Conservation (phyloP, 2,113 vertebrate species). For the Tenebrosternarchus preto region DNA sequence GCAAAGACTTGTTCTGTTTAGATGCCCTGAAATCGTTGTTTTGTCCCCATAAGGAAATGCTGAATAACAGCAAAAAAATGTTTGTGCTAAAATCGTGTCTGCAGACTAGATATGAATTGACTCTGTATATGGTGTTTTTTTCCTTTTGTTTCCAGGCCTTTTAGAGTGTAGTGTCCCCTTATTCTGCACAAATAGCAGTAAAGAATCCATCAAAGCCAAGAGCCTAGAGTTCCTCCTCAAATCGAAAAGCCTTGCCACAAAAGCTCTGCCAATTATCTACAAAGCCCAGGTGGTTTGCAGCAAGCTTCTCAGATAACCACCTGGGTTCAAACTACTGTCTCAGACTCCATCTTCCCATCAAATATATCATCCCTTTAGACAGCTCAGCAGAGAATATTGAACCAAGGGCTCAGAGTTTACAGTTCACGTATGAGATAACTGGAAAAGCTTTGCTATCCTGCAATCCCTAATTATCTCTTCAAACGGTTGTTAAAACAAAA, state of each 20-base stretch:
- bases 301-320: constrained; percentile 11
- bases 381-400: constrained; percentile 35
- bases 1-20: neutral
- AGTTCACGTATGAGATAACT: constrained; percentile 25
- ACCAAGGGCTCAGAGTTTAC: constrained; percentile 25
- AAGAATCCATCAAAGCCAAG: constrained; percentile 2
- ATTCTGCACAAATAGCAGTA: neutral
- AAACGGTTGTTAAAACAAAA: neutral
- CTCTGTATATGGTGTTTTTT: no score
- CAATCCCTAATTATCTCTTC: constrained; percentile 29
- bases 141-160: neutral
- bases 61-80: neutral
- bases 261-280: constrained; percentile 35
- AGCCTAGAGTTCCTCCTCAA: neutral
- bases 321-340: constrained; percentile 16
- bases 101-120: neutral
- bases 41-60: neutral
- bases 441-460: constrained; percentile 13
- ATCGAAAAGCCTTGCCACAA: constrained; percentile 13
- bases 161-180: neutral
- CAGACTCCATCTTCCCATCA: neutral
- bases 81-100: neutral
- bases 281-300: constrained; percentile 20
- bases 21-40: neutral
- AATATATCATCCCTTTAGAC: constrained; percentile 23